Conservation (phyloP, 2,888 invertebrate species). For the Eupithecia insigniata region DNA sequence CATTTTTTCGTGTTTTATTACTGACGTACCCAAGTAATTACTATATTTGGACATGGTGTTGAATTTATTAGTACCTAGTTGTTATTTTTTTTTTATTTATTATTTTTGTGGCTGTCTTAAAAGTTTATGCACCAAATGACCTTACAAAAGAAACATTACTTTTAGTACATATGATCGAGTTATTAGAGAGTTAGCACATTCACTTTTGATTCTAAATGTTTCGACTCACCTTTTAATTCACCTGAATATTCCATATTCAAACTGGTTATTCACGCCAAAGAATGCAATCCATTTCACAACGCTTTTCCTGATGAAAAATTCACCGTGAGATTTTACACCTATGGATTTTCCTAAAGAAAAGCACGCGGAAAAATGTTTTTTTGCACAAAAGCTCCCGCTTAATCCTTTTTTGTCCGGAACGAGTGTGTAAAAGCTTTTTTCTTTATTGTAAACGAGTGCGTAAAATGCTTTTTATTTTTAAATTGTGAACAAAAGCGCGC, state of each 20-base stretch:
- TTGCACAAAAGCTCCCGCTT: constrained; percentile 23
- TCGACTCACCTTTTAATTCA: constrained; percentile 25
- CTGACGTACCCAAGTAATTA: neutral
- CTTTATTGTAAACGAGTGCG: constrained; percentile 28
- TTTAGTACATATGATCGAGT: no score
- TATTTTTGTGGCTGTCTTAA: neutral
- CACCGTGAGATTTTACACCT: constrained; percentile 7
- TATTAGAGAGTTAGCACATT: neutral
- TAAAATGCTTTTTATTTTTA: constrained; percentile 35
- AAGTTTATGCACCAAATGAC: neutral
- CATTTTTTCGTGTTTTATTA: neutral
- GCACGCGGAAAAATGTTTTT: constrained; percentile 16
- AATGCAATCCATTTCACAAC: constrained; percentile 31
- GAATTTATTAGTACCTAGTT: no score
- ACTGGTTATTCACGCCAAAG: constrained; percentile 22
- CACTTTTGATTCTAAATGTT: neutral
- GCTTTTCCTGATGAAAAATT: constrained; percentile 22
- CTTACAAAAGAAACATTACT: neutral
- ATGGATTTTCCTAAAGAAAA: constrained; percentile 22
- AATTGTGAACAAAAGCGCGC: constrained; percentile 47
- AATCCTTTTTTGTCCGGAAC: constrained; percentile 22
- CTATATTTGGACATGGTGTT: neutral
- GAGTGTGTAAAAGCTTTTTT: constrained; percentile 30
- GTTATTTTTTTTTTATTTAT: no score
- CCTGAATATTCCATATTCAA: constrained; percentile 22